A percentile compares a stretch with the other conserved stretches of the same genome.
These are phyloP conservation scores for Lamproptera curius DNA, from an alignment of 2,888 invertebrate species.

Conservation along the genomic window DNA sequence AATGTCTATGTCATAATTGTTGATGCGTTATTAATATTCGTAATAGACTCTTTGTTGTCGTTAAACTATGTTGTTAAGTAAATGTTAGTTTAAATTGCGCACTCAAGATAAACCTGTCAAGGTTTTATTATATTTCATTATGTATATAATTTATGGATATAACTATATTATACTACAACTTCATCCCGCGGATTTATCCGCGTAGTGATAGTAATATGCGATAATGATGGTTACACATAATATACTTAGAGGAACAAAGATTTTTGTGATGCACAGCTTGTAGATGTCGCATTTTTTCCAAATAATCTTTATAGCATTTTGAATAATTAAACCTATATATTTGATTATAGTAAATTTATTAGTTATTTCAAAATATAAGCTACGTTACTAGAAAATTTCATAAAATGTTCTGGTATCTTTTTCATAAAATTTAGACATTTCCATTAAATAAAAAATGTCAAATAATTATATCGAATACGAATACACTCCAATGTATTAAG, in stretches of 20 bases:
- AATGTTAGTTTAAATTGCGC: neutral
- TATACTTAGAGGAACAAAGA: no score
- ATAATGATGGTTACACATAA: no score
- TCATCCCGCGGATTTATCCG: neutral
- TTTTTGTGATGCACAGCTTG: no score
- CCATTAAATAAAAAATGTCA: neutral
- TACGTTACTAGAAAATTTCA: neutral
- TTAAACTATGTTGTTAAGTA: neutral
- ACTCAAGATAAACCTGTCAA: neutral
- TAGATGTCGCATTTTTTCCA: no score
- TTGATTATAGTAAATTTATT: neutral
- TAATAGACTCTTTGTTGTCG: neutral
- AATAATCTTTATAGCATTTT: neutral
- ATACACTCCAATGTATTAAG: conserved; percentile 2
- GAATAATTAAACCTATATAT: neutral
- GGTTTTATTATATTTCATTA: neutral
- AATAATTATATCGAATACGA: no score
- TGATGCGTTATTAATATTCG: neutral
- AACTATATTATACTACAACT: neutral
- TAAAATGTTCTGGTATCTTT: neutral
- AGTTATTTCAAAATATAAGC: no score
- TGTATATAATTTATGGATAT: neutral
- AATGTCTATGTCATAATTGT: conserved; percentile 4
- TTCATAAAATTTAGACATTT: neutral
- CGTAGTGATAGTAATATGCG: neutral